A percentile compares a stretch with the other conserved stretches of the same genome.
Conservation (phyloP, 2,797 vertebrate species). For the Eidolon dupreanum region DNA sequence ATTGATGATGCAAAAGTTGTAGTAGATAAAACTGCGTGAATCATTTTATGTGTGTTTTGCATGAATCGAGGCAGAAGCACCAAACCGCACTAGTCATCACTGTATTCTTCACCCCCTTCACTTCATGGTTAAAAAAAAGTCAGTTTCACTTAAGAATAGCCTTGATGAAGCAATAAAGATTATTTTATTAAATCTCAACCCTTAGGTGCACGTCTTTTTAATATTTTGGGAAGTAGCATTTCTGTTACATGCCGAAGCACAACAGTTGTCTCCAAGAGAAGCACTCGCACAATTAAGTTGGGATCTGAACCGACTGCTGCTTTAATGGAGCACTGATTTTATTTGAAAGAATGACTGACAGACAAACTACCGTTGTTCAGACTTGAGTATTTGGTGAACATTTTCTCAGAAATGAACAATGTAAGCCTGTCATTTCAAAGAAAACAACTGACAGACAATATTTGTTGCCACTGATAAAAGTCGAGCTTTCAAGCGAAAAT, state of each 20-base stretch:
- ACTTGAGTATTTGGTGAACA: slow-evolving; percentile 19
- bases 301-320: background rate
- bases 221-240: background rate
- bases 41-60: background rate
- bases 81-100: accelerated
- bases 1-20: background rate
- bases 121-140: background rate
- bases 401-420: slow-evolving; percentile 59
- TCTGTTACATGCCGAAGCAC: accelerated
- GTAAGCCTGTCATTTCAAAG: slow-evolving; percentile 56
- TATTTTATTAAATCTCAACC: background rate
- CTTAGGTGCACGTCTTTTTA: background rate
- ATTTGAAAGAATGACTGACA: slow-evolving; percentile 56
- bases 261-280: background rate
- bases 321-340: background rate
- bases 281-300: background rate
- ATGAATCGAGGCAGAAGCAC: background rate
- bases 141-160: background rate
- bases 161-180: background rate
- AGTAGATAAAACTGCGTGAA: background rate
- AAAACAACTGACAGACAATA: slow-evolving; percentile 46
- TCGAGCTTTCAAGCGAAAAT: slow-evolving; percentile 62
- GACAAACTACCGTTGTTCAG: slow-evolving; percentile 13
- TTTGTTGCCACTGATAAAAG: slow-evolving; percentile 64
- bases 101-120: background rate